Conservation (phyloP, 1,140 invertebrate genomes). For the Diabrotica virgifera region DNA sequence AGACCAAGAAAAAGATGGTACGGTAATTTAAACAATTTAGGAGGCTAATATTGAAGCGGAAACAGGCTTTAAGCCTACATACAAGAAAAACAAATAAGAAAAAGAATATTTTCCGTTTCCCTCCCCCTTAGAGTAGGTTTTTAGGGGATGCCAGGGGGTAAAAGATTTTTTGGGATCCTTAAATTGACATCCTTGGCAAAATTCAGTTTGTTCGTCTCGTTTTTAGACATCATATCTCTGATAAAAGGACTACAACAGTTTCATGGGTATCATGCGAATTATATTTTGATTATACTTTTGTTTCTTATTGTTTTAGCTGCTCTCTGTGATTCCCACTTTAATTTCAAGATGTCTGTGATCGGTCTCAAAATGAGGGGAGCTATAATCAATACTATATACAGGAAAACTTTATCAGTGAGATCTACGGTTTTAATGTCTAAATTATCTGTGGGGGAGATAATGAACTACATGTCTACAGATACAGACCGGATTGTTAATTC, state of each 20-base stretch:
- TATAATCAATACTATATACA: conserved; percentile 81
- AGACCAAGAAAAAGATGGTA: too few species aligned
- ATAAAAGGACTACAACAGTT: neutral
- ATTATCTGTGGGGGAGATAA: conserved; percentile 81
- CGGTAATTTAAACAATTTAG: too few species aligned
- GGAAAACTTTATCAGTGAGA: conserved; percentile 72
- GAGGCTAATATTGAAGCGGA: too few species aligned
- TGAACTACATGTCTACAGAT: conserved; percentile 97
- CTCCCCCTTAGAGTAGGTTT: too few species aligned
- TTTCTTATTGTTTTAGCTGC: conserved; percentile 54
- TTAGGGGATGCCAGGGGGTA: too few species aligned
- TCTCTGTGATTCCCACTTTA: conserved; percentile 84
- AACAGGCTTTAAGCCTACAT: too few species aligned
- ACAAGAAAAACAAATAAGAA: too few species aligned
- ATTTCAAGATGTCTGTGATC: conserved; percentile 81
- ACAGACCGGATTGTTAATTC: conserved; percentile 93
- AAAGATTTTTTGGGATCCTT: too few species aligned
- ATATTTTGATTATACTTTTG: neutral
- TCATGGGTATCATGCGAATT: neutral
- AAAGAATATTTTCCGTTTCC: too few species aligned
- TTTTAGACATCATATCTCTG: too few species aligned
- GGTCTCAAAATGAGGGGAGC: conserved; percentile 83
- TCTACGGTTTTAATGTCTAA: conserved; percentile 53
- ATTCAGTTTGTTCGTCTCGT: too few species aligned
- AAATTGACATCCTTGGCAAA: too few species aligned